These are phyloP conservation scores for Dipodomys ordii DNA, from an alignment of 2,113 vertebrate species.

Conservation along the genomic window DNA sequence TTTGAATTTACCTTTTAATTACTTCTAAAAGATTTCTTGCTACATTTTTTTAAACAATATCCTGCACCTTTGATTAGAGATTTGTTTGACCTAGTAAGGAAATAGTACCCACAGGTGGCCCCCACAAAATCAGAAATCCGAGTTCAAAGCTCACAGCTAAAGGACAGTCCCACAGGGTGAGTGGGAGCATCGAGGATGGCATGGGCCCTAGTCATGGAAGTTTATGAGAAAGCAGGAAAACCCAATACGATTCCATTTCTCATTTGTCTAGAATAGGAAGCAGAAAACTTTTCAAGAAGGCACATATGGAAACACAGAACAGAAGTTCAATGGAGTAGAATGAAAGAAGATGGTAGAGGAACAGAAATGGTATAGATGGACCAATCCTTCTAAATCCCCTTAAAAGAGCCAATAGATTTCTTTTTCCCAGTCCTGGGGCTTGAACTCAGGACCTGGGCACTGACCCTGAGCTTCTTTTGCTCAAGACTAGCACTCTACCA, in stretches of 20 bases:
- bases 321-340: not conserved
- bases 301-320: not conserved
- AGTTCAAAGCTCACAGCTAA: not conserved
- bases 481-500: too few relatives aligned
- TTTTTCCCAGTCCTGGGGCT: too few relatives aligned
- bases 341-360: not conserved
- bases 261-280: slow-evolving; percentile 2
- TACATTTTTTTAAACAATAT: not conserved
- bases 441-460: too few relatives aligned
- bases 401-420: not conserved
- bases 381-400: not conserved
- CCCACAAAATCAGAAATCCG: not conserved
- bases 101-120: not conserved
- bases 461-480: too few relatives aligned
- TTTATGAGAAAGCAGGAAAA: not conserved
- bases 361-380: not conserved
- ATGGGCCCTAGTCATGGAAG: not conserved
- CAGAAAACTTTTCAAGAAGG: not conserved
- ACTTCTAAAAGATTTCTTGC: slow-evolving; percentile 38
- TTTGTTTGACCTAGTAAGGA: slow-evolving; percentile 24
- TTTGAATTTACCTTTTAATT: slow-evolving; percentile 51
- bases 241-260: not conserved
- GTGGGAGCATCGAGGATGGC: not conserved
- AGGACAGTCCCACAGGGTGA: not conserved
- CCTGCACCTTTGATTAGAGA: not conserved